Evolutionary conservation across 2,113 vertebrate genomes (phyloP).

Genomic region (Emydura subglobosa): DNA sequence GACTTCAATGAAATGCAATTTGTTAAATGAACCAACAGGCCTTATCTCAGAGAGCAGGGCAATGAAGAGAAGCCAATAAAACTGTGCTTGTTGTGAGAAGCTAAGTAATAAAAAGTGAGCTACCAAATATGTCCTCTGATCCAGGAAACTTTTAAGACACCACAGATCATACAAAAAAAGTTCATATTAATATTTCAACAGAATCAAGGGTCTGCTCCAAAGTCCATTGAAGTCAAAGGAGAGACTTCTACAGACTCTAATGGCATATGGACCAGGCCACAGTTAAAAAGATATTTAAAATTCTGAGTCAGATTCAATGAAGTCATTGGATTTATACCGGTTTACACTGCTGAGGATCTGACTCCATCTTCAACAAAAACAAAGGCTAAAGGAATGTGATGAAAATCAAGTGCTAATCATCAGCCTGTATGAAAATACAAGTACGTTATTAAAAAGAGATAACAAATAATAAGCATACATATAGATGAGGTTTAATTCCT

Average conservation of each 20-base stretch:
- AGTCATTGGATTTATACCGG: not conserved
- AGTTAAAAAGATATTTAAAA: not conserved
- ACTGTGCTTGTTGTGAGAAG: not conserved
- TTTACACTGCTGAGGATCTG: not conserved
- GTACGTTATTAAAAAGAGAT: constrained; percentile 32
- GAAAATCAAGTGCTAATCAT: not conserved
- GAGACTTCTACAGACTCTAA: not conserved
- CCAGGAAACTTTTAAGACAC: not conserved
- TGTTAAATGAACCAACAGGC: constrained; percentile 40
- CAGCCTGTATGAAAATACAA: not conserved
- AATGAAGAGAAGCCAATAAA: constrained; percentile 7
- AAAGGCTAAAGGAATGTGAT: not conserved
- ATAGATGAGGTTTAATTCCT: constrained; percentile 60
- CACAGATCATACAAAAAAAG: constrained; percentile 10
- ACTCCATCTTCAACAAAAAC: not conserved
- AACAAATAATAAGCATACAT: constrained; percentile 42
- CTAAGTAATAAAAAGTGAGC: not conserved
- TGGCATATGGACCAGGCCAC: not conserved
- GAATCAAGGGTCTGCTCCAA: constrained; percentile 14
- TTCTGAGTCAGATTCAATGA: not conserved
- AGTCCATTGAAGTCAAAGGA: constrained; percentile 7
- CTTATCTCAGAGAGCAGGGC: constrained; percentile 40
- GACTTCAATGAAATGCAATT: constrained; percentile 27
- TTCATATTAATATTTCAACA: constrained; percentile 33
- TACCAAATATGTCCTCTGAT: not conserved